Base-by-base conservation (phyloP, 1,140 invertebrate species). In the Drosophila trapezifrons region DNA sequence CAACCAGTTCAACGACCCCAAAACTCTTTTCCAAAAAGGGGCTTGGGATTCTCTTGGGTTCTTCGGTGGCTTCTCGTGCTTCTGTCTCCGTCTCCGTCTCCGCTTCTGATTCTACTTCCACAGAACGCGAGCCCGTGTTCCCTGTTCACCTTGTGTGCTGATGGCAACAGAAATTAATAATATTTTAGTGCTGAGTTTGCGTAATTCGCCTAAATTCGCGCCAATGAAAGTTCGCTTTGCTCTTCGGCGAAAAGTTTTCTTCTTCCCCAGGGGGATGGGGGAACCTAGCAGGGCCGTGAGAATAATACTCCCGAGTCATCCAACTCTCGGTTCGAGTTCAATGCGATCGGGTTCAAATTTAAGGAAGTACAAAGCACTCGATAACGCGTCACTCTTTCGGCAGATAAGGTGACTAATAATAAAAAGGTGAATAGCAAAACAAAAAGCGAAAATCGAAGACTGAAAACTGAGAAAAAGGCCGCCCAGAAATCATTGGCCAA, bases 261-360 rank as follows among this genome's bases (percentile, higher is more conserved):
- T 77, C 47, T 49, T 73, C 27, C 49, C 57, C 29, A 42, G 32
- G 32, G 12, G 32, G n/a, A n/a, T n/a, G n/a, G n/a, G 32, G 32
- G 32, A 13, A 37, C 13, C 43, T 43, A 55, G 54, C 71, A 76
- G 76, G 78, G 83, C 72, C 83, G 83, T 87, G 83, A 79, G 83
- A 87, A 87, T 77, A 56, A 64, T 27, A n/a, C 27, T 10, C 6
- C 10, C 35, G 35, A 71, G 37, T 56, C 32, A 52, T 56, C 32
- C 57, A 55, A 67, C 56, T 56, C 40, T 38, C 49, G 58, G 20
- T 47, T 66, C 78, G 78, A 54, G 80, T 87, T 86, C 79, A 87
- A 58, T 76, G 72, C 46, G 64, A 69, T 75, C 47, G 76, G 64
- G 84, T 83, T 87, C 84, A 54, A 77, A 69, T 89, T 87, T 83